Conservation (phyloP, 2,113 vertebrate genomes). For the Sminthopsis crassicaudata region DNA sequence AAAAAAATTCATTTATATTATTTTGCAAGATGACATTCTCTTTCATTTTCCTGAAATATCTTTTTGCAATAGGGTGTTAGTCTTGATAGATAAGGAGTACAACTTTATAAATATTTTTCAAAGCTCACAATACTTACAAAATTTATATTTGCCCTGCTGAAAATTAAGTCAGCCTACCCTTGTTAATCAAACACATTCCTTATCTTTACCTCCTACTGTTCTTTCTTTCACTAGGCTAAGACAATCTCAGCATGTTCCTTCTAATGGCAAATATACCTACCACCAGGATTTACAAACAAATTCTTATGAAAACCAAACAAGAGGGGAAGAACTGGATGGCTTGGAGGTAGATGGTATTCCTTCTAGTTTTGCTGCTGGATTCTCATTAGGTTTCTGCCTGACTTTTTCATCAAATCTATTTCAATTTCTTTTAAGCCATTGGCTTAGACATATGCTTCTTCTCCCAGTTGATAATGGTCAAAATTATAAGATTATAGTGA, state of each 20-base stretch:
- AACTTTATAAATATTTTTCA: conserved; percentile 23
- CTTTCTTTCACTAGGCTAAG: conserved; percentile 52
- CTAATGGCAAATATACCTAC: conserved; percentile 2
- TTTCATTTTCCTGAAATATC: conserved; percentile 23
- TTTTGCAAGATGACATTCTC: background rate
- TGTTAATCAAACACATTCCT: conserved; percentile 27
- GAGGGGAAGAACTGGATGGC: conserved; percentile 23
- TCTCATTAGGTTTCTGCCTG: background rate
- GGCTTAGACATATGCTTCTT: background rate
- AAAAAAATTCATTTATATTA: background rate
- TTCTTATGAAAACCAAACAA: conserved; percentile 57
- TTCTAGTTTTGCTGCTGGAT: conserved; percentile 15
- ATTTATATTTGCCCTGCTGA: background rate
- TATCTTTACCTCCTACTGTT: conserved; percentile 3
- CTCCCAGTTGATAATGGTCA: conserved; percentile 34
- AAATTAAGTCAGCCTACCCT: background rate
- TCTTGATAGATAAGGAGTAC: background rate
- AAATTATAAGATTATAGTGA: conserved; percentile 40
- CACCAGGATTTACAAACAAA: conserved; percentile 30
- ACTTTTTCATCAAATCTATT: background rate
- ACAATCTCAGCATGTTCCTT: conserved; percentile 22
- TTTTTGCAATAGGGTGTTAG: background rate
- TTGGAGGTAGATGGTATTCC: conserved; percentile 23
- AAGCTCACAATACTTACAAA: background rate
- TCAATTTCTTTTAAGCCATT: conserved; percentile 44